Evolutionary conservation across 2,113 vertebrate genomes (phyloP).

Genomic region (Vimba vimba): DNA sequence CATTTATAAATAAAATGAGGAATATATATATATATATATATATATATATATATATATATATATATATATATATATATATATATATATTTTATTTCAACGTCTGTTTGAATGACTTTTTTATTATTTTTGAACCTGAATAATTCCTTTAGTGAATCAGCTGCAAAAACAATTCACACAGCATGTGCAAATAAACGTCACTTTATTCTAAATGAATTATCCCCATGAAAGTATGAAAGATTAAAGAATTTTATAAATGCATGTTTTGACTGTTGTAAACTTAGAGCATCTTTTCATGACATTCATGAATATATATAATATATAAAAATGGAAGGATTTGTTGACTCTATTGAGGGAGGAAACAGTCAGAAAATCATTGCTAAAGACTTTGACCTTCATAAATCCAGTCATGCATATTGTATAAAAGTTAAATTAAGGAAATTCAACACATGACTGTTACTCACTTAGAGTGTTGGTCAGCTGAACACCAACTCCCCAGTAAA

Average conservation of each 20-base stretch:
- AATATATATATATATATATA: no score
- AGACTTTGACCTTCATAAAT: constrained; percentile 19
- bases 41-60: no score
- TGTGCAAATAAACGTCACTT: no score
- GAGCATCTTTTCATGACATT: not conserved
- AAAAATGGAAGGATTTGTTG: not conserved
- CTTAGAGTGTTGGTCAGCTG: not conserved
- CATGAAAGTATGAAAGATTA: not conserved
- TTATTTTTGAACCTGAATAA: not conserved
- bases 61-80: no score
- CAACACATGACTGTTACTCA: not conserved
- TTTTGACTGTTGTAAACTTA: no score
- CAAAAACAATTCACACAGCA: no score
- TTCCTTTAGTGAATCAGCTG: not conserved
- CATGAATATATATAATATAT: not conserved
- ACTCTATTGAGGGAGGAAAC: not conserved
- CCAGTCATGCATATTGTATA: not conserved
- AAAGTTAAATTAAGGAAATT: not conserved
- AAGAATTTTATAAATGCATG: no score
- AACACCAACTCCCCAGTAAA: not conserved
- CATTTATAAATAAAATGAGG: no score
- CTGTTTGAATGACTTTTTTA: not conserved
- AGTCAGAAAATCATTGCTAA: not conserved
- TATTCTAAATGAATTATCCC: not conserved
- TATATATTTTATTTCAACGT: not conserved